Evolutionary conservation across 2,888 invertebrate genomes (phyloP), one percentile per base, ranked within the genome.

Genomic region (Conus canariensis): DNA sequence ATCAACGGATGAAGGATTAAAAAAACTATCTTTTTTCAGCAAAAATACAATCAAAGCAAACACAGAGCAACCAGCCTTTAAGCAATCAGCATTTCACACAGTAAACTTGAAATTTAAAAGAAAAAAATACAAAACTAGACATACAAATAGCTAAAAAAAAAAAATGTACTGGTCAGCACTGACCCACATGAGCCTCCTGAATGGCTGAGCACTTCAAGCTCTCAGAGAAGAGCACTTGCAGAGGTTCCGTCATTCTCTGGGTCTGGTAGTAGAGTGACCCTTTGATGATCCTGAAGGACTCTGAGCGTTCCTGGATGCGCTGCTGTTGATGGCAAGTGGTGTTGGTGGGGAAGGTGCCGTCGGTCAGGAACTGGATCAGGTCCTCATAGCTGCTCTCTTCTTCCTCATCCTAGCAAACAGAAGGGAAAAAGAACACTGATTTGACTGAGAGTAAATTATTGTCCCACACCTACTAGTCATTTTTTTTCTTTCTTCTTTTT

Each of bases 301-400:
- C 92, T 77, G 93, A 90, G 89, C 91, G 92, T 74, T 92, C 91
- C 74, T 92, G 92, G 58, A 94, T 90, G 25, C 88, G 85, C 59
- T 90, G 90, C 25, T 93, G 90, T 58, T 92, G 91, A 64, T 90
- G 90, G 25, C 91, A 80, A 0, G 91, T 83, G 25, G 90, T 64
- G 19, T 90, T 90, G 85, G 89, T 77, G 1, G 94, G 93, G 80
- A 91, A 93, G 12, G 91, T 92, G 88, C 91, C 92, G 85, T 92
- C 92, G 25, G 91, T 91, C n/a, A 94, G 82, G 86, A 91, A 94
- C 85, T 93, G 92, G 16, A 91, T 88, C 56, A 94, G 92, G 74
- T 94, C 93, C n/a, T 92, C 90, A 87, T 93, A 93, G 45, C 90
- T 93, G 70, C 91, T 91, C 59, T 93, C 93, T 22, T 90, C 91